phyloP scores from a whole-genome alignment of 2,113 vertebrate species.

The Ciconia boyciana region DNA sequence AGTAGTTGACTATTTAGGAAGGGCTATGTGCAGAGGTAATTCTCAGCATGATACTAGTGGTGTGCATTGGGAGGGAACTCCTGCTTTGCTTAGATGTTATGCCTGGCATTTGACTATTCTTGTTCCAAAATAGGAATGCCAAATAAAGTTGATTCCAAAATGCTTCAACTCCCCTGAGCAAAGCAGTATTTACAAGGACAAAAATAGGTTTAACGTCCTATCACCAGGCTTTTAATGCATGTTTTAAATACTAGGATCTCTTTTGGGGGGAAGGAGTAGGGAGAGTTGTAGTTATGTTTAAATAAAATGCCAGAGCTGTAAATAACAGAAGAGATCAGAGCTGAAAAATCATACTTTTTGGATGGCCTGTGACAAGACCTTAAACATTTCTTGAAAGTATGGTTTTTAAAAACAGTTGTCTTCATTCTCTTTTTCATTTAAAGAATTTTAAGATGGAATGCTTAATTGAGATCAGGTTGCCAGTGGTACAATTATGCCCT shows the following conservation, averaged over 20 bases:
- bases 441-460: neutral
- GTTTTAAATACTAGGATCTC: conserved; percentile 34
- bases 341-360: neutral
- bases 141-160: conserved; percentile 39
- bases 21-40: neutral
- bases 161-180: neutral
- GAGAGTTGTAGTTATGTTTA: neutral
- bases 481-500: neutral
- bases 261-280: neutral
- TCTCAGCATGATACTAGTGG: neutral
- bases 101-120: conserved; percentile 27
- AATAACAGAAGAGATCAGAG: conserved; percentile 9
- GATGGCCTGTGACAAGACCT: neutral
- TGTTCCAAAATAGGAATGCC: conserved; percentile 28
- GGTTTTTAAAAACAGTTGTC: neutral
- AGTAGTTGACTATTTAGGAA: neutral
- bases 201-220: neutral
- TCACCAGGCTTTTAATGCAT: neutral
- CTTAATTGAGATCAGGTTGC: neutral
- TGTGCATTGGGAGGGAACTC: neutral
- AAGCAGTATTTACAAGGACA: conserved; percentile 22
- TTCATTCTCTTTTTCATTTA: neutral
- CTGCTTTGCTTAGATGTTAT: neutral
- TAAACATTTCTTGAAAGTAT: neutral
- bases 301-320: conserved; percentile 2